Base-by-base conservation (phyloP, 2,113 vertebrate species). In the Ahaetulla prasina region DNA sequence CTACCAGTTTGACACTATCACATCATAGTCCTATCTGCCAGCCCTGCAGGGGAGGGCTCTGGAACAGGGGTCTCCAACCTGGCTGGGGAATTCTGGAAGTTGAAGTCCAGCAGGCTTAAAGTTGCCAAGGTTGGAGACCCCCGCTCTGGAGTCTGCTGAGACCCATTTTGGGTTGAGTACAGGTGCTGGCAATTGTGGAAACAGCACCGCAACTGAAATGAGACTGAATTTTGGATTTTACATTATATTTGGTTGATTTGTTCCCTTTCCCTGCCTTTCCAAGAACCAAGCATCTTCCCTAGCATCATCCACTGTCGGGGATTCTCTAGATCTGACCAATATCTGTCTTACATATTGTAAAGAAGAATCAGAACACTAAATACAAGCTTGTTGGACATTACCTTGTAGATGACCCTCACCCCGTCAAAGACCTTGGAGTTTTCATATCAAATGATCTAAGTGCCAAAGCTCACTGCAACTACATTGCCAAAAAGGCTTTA, bases 281-380 rank as follows among this genome's bases (percentile, higher is more conserved):
- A 80, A 39, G 35, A 22, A 39, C 16, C 68, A 80, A 39, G 18
- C 2, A 12, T 39, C n/a, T 90, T 25, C 47, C 35, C 53, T 47
- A n/a, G 18, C 27, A 47, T 2, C n/a, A n/a, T n/a, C n/a, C n/a
- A n/a, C n/a, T 54, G 5, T 0, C 0, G 0, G 1, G 0, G 45
- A 39, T 6, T 1, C 74, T 94, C 91, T 50, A 92, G 63, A 50
- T 11, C 92, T 22, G 74, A 39, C 23, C 74, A 16, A 35, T 10
- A 25, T 93, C 0, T 1, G n/a, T n/a, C n/a, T n/a, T n/a, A n/a
- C n/a, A n/a, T n/a, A n/a, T n/a, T n/a, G n/a, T n/a, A n/a, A n/a
- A n/a, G n/a, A n/a, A n/a, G n/a, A n/a, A n/a, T n/a, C n/a, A n/a
- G n/a, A n/a, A n/a, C n/a, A n/a, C n/a, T n/a, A n/a, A n/a, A n/a